Evolutionary conservation across 2,797 vertebrate species (phyloP), one percentile per base, ranked within the genome.

Genomic region (Thripadectes ignobilis): DNA sequence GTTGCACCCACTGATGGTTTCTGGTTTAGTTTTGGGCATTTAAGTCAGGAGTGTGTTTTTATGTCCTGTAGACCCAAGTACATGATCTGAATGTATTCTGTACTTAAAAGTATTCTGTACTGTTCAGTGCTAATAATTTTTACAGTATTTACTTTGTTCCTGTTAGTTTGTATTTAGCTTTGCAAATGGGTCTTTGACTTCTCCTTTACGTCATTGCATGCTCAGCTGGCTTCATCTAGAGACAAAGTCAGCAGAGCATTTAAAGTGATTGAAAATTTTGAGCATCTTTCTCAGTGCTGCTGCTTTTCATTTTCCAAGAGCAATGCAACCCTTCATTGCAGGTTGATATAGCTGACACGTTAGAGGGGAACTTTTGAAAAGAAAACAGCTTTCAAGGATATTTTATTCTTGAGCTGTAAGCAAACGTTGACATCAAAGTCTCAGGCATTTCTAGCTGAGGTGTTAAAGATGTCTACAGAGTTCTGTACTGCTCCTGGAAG

Each of bases 191-290:
- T 58, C 82, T 93, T 77, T 88, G 66, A 59, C 58, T 94, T 92
- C 66, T 92, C 59, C 74, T 89, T 88, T 80, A 69, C 5, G 4
- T 94, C 79, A 34, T 4, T 91, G 82, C 39, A n/a, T 19, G 91
- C 91, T 91, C 18, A 32, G 54, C 30, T 95, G 85, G 73, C 82
- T 96, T 94, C n/a, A 52, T 52, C 65, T 81, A 57, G 82, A 96
- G 87, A 46, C 76, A 43, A 39, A 94, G 66, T 59, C 80, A 76
- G 45, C 43, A n/a, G 85, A 86, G 80, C 92, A 59, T 91, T 92
- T 88, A 26, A 91, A 86, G 62, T 8, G 32, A 81, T 11, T 55
- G 85, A 83, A 92, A 89, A 79, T 27, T 78, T 85, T 5, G 5
- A 81, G 55, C 62, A 62, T 51, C 73, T 66, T 66, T 81, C 54